phyloP scores from a whole-genome alignment of 2,113 vertebrate genomes.

The Chaetura pelagica region DNA sequence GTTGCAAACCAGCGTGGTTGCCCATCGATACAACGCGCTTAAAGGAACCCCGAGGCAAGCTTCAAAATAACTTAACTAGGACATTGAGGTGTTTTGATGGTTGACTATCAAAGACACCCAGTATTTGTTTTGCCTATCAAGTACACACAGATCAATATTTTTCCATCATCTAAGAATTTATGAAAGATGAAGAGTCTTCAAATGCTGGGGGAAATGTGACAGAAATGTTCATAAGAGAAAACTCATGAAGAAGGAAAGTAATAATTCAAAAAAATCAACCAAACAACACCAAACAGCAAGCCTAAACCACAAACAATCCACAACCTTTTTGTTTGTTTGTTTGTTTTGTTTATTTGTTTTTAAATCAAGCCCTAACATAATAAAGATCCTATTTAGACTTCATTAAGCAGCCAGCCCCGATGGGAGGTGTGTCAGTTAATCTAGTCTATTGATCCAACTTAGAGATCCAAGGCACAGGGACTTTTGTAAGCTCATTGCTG shows the following conservation, averaged over 20 bases:
- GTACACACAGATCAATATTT: background rate
- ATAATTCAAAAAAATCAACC: background rate
- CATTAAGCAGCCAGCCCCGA: background rate
- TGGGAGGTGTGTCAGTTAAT: background rate
- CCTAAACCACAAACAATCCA: background rate
- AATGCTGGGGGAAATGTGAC: background rate
- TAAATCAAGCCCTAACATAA: background rate
- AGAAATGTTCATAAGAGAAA: background rate
- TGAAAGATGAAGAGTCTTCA: background rate
- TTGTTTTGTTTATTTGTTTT: too few species aligned
- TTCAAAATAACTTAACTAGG: background rate
- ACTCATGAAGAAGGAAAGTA: background rate
- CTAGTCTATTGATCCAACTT: background rate
- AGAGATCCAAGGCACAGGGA: background rate
- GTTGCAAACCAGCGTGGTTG: accelerated
- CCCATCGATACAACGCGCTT: background rate
- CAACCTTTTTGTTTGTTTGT: background rate
- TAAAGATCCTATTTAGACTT: background rate
- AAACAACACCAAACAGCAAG: too few species aligned
- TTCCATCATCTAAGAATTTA: background rate
- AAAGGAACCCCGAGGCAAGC: background rate
- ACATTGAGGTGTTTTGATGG: background rate
- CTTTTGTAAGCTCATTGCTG: background rate
- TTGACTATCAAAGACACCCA: background rate
- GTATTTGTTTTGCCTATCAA: background rate